These are phyloP conservation scores for Pica pica DNA, from an alignment of 2,113 vertebrate genomes.

Conservation along the genomic window DNA sequence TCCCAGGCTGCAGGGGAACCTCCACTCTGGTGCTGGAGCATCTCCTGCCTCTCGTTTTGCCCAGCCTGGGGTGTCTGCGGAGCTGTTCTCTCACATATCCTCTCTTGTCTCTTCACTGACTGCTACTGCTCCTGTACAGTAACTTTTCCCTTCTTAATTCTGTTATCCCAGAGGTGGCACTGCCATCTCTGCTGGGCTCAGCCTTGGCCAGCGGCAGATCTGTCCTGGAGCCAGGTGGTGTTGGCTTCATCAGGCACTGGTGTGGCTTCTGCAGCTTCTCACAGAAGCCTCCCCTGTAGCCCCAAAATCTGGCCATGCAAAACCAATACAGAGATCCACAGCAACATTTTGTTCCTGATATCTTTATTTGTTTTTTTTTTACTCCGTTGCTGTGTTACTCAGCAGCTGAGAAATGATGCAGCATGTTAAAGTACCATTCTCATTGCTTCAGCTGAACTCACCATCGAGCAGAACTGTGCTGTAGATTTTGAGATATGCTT, in stretches of 20 bases:
- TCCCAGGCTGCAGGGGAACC: neutral
- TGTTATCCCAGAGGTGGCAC: neutral
- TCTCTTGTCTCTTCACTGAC: neutral
- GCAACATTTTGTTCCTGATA: neutral
- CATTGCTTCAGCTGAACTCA: neutral
- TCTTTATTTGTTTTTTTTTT: neutral
- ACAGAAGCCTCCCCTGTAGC: neutral
- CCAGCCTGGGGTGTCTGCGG: neutral
- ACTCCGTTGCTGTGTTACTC: neutral
- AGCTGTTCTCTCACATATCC: neutral
- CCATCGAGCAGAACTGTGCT: neutral
- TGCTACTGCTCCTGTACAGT: neutral
- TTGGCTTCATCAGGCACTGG: neutral
- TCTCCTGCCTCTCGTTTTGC: neutral
- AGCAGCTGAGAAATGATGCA: neutral
- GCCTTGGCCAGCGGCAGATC: fast-evolving
- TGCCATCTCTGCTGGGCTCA: neutral
- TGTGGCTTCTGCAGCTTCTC: neutral
- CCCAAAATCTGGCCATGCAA: neutral
- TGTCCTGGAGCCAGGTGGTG: neutral
- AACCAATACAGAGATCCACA: neutral
- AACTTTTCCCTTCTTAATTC: neutral
- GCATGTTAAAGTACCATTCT: neutral
- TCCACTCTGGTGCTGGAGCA: neutral
- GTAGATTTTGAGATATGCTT: neutral